phyloP scores from a whole-genome alignment of 1,140 invertebrate species.

The Spodoptera litura region DNA sequence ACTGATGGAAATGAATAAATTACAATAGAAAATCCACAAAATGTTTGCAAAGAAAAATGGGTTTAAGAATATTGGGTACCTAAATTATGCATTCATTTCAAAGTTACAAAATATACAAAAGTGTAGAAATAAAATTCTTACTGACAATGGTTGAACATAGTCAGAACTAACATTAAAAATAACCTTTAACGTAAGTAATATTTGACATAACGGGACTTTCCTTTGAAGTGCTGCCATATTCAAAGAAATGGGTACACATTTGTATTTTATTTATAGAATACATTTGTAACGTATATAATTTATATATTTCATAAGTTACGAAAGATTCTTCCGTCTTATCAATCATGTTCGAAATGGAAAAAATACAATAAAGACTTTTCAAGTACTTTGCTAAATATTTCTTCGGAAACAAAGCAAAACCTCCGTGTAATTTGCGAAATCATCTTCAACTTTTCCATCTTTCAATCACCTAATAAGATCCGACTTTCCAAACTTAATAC shows the following conservation, averaged over 20 bases:
- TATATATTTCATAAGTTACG: background rate
- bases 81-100: too few relatives aligned
- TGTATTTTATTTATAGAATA: background rate
- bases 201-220: conserved; percentile 24
- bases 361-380: conserved; percentile 11
- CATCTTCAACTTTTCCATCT: conserved; percentile 26
- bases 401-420: conserved; percentile 29
- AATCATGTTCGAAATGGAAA: conserved; percentile 13
- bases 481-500: conserved; percentile 34
- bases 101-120: too few relatives aligned
- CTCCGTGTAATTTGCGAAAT: conserved; percentile 23
- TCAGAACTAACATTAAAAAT: background rate
- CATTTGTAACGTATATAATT: background rate
- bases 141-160: too few relatives aligned
- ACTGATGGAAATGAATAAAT: too few relatives aligned
- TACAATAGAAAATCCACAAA: too few relatives aligned
- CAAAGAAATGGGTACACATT: background rate
- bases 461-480: conserved; percentile 43
- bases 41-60: too few relatives aligned
- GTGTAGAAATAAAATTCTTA: too few relatives aligned
- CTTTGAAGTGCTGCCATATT: conserved; percentile 4
- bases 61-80: too few relatives aligned
- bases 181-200: background rate
- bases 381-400: conserved; percentile 12
- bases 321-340: conserved; percentile 9